phyloP scores from a whole-genome alignment of 2,888 invertebrate genomes.

The Agrochola lota region DNA sequence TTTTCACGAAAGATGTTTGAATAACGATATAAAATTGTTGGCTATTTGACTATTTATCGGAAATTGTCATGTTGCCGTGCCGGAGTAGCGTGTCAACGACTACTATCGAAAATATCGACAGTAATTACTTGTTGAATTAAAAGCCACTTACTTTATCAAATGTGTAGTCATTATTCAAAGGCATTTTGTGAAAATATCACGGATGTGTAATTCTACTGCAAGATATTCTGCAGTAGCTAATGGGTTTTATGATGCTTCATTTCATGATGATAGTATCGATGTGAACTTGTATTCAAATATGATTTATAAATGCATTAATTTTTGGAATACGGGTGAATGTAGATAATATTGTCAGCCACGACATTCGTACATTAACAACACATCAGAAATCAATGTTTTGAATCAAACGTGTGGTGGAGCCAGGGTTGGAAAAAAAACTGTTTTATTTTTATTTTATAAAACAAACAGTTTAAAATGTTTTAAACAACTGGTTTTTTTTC shows the following conservation, averaged over 20 bases:
- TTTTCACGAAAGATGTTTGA: conserved; percentile 13
- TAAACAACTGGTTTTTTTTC: no score
- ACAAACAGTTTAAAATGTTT: no score
- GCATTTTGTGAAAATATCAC: conserved; percentile 20
- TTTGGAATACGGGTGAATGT: conserved; percentile 26
- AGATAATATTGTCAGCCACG: conserved; percentile 59
- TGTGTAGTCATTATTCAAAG: conserved; percentile 18
- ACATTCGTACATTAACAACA: conserved; percentile 60
- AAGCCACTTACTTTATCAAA: conserved; percentile 17
- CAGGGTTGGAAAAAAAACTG: no score
- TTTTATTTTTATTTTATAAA: no score
- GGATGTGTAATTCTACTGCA: conserved; percentile 6
- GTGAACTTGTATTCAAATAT: conserved; percentile 37
- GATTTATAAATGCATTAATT: conserved; percentile 53
- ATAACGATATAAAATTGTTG: conserved; percentile 31
- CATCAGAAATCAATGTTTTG: conserved; percentile 55
- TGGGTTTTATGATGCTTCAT: conserved; percentile 5
- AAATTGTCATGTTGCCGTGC: conserved; percentile 40
- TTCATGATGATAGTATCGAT: conserved; percentile 15
- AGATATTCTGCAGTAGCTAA: conserved; percentile 44
- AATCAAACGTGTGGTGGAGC: conserved; percentile 30
- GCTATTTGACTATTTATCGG: conserved; percentile 27
- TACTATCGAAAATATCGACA: conserved; percentile 28
- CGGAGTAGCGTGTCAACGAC: conserved; percentile 34
- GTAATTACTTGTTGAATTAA: conserved; percentile 37